Evolutionary conservation across 2,113 vertebrate species (phyloP), one percentile per base, ranked within the genome.

Genomic region (Lagopus leucura): DNA sequence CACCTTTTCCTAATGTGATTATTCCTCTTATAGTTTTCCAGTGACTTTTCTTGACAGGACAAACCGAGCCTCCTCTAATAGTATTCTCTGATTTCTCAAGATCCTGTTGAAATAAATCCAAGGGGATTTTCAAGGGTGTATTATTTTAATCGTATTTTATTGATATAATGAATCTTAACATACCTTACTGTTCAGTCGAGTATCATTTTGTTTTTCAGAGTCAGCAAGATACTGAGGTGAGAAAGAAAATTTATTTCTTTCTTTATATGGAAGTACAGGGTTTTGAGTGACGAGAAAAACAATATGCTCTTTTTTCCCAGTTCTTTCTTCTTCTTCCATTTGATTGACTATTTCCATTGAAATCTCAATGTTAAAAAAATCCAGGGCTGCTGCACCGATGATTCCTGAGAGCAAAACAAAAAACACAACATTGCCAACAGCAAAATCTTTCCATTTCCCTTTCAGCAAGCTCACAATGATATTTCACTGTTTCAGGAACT

Each of bases 351-450:
- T 98, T 95, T 98, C 97, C 98, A 98, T 98, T 73, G 97, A 98
- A 96, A 98, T 98, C 89, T 98, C 97, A 65, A 94, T 98, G 92
- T 98, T 98, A 95, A 98, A 98, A 96, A 98, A 98, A 89, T 98
- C 98, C 95, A 97, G 96, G 52, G 98, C 98, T 86, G 97, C 97
- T 80, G 98, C 98, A 86, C 97, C 93, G 1, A 98, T 98, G 71
- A 98, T 98, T 93, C 98, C 97, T 98, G 66, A 89, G 82, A 36
- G 45, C 36, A 66, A 86, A 90, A 82, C 38, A 91, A 90, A 83
- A 87, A 58, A 77, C 52, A 69, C 86, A 48, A 25, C 71, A 47
- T 48, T 72, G 61, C 40, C 30, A 81, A 60, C 60, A 94, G 70
- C 65, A 74, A 88, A 90, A 42, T 58, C 10, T 77, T 74, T 84